Base-by-base conservation (phyloP, 2,888 invertebrate genomes). In the Anoplius nigerrimus region DNA sequence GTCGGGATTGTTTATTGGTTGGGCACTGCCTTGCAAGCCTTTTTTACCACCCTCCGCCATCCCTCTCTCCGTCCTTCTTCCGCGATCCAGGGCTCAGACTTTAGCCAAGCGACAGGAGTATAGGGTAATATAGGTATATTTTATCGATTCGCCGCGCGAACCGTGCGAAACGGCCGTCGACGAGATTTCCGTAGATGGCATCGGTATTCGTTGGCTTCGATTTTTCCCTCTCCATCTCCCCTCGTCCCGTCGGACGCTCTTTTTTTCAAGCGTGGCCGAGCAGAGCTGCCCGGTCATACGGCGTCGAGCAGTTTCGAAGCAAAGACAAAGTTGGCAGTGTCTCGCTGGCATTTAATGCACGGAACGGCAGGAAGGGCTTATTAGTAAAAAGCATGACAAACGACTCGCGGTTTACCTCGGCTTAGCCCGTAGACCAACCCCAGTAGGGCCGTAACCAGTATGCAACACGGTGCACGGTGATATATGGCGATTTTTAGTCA, bases 341-440 rank as follows among this genome's bases (percentile, higher is more conserved):
- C 72, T 71, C 56, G 71, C 58, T 63, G 76, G 78, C 78, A 16
- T 74, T 80, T 82, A 80, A 78, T 78, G 76, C 74, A 51, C 59
- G 65, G 67, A 79, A 66, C 76, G 76, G 76, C 71, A 77, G 70
- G 70, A 73, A 64, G 74, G 76, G 85, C 83, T 84, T 84, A 84
- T 84, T 84, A 84, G 84, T 84, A 84, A 84, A 84, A 84, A 84
- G 84, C 82, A 85, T 84, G 84, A 84, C 83, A 85, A 85, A 84
- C 82, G 85, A 79, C 80, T 79, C 80, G 84, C 75, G 84, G 84
- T 85, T 84, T 84, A 82, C 79, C 83, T 78, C 66, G 82, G 79
- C 79, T 83, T 81, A 81, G 79, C 74, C 72, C 73, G 76, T 68
- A 70, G 75, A 79, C 80, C 79, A 79, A 79, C 84, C 84, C 83